Evolutionary conservation across 2,113 vertebrate species (phyloP).

Genomic region (Hepsetus odoe): DNA sequence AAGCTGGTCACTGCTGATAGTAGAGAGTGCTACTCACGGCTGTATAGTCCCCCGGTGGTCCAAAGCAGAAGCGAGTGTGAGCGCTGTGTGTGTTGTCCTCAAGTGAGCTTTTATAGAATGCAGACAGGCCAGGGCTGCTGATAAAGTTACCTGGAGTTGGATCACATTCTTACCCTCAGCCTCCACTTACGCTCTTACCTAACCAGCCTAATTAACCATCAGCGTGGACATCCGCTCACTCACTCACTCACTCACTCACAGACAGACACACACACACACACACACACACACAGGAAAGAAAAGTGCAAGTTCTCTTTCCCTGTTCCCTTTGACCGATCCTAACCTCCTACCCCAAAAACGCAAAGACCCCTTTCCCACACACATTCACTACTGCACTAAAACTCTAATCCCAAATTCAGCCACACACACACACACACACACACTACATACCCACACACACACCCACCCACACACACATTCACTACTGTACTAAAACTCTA

Average conservation of each 20-base stretch:
- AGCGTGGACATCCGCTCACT: conserved; percentile 77
- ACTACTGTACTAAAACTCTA: neutral
- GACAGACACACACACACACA: neutral
- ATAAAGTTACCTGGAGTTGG: conserved; percentile 86
- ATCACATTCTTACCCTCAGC: conserved; percentile 82
- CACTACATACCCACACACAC: conserved; percentile 15
- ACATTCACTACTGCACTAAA: neutral
- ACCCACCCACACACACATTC: too few relatives aligned
- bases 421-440: conserved; percentile 3
- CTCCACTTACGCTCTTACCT: conserved; percentile 83
- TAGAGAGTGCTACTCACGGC: conserved; percentile 64
- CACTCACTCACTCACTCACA: conserved; percentile 31
- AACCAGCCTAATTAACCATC: conserved; percentile 81
- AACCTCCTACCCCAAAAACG: neutral
- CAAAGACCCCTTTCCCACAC: too few relatives aligned
- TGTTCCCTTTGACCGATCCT: neutral
- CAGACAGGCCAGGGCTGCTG: conserved; percentile 76
- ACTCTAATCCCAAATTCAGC: too few relatives aligned
- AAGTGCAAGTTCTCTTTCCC: neutral
- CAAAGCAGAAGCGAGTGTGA: conserved; percentile 61
- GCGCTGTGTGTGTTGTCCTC: conserved; percentile 53
- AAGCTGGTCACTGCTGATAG: neutral
- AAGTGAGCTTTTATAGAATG: conserved; percentile 85
- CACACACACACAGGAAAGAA: conserved; percentile 1
- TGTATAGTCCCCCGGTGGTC: conserved; percentile 61